A percentile compares a stretch with the other conserved stretches of the same genome.
phyloP scores from a whole-genome alignment of 2,888 invertebrate species.

The Dryocosmus kuriphilus region DNA sequence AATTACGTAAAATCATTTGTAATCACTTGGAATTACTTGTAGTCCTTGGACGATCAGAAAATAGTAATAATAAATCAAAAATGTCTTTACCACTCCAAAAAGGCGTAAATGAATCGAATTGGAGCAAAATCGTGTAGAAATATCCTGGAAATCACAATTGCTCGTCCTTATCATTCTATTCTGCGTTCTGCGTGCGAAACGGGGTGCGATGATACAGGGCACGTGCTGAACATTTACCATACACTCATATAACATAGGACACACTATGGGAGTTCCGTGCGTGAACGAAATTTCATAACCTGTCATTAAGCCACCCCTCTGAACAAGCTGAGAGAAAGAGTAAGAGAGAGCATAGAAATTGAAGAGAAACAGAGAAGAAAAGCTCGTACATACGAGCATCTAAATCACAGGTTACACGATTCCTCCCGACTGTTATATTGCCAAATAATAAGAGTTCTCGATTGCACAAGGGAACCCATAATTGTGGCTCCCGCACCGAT shows the following conservation, averaged over 20 bases:
- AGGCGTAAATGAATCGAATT: not conserved
- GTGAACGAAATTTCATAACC: constrained; percentile 71
- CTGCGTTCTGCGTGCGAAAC: constrained; percentile 61
- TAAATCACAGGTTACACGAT: constrained; percentile 67
- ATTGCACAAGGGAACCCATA: constrained; percentile 51
- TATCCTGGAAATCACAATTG: constrained; percentile 37
- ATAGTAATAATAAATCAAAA: not conserved
- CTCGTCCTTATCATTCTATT: constrained; percentile 42
- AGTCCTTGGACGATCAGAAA: no score
- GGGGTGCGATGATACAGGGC: constrained; percentile 64
- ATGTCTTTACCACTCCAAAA: not conserved
- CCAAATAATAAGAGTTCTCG: constrained; percentile 58
- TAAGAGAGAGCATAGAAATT: not conserved
- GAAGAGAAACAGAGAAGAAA: constrained; percentile 48
- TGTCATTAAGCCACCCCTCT: constrained; percentile 72
- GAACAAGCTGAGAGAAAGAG: constrained; percentile 44
- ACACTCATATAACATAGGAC: not conserved
- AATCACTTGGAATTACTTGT: no score
- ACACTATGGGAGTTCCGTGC: constrained; percentile 53
- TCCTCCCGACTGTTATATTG: constrained; percentile 56
- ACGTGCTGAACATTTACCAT: constrained; percentile 60
- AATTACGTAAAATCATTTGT: no score
- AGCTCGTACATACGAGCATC: constrained; percentile 55
- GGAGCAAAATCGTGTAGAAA: not conserved
- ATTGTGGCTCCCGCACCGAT: constrained; percentile 50